Conservation (phyloP, 2,888 invertebrate genomes). For the Bedellia somnulentella region DNA sequence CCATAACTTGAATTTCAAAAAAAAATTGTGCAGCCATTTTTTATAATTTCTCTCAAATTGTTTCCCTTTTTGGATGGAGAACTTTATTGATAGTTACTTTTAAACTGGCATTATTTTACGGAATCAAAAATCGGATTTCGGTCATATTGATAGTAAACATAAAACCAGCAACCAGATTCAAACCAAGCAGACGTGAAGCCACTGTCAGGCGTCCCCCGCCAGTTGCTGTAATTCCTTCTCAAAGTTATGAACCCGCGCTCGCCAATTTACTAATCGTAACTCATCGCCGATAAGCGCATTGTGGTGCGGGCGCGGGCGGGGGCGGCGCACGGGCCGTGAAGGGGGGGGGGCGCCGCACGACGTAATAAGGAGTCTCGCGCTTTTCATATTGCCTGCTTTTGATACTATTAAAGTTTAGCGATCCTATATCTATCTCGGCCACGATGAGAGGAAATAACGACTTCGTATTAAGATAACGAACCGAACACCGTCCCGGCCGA, state of each 20-base stretch:
- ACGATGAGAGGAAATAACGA: slow-evolving; percentile 4
- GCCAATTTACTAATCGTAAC: slow-evolving; percentile 50
- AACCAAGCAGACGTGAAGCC: too few relatives aligned
- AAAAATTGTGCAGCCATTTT: too few relatives aligned
- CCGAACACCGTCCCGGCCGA: too few relatives aligned
- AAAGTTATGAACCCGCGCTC: slow-evolving; percentile 42
- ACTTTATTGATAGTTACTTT: too few relatives aligned
- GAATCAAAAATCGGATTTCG: too few relatives aligned
- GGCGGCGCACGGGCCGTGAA: slow-evolving; percentile 2
- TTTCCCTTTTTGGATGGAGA: too few relatives aligned
- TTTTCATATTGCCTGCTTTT: slow-evolving; percentile 3
- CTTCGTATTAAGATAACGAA: slow-evolving; percentile 4
- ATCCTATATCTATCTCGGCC: slow-evolving; percentile 3
- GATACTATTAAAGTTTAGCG: slow-evolving; percentile 4
- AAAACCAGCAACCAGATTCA: too few relatives aligned
- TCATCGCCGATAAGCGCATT: slow-evolving; percentile 37
- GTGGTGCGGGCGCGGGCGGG: slow-evolving; percentile 2
- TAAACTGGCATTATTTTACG: too few relatives aligned
- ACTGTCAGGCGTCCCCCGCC: neutral
- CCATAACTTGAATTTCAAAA: too few relatives aligned
- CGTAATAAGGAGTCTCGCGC: slow-evolving; percentile 18
- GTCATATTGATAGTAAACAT: too few relatives aligned
- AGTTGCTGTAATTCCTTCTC: neutral
- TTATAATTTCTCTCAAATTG: too few relatives aligned
- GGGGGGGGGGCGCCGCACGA: slow-evolving; percentile 13